A percentile compares a stretch with the other conserved stretches of the same genome.
Conservation (phyloP, 2,113 vertebrate species). For the Cryptomyrus ogoouensis region DNA sequence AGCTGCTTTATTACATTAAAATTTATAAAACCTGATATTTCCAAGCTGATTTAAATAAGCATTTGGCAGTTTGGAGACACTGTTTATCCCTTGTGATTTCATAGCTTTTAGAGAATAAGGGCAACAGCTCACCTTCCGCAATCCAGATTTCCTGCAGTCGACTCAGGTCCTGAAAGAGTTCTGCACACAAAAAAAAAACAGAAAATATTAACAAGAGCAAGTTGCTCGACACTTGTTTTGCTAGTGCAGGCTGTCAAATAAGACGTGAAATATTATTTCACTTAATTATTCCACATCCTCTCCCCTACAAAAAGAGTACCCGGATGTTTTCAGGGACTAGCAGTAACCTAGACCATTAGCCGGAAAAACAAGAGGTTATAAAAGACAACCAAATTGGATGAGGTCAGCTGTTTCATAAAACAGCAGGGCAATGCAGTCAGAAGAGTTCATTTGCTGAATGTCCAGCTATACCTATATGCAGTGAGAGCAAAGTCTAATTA, state of each 20-base stretch:
- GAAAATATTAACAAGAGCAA: not conserved
- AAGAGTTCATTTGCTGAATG: not conserved
- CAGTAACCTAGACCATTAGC: not conserved
- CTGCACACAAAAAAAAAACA: conserved; percentile 48
- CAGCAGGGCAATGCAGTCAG: not conserved
- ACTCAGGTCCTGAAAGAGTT: conserved; percentile 96
- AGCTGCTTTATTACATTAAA: not conserved
- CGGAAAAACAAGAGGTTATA: not conserved
- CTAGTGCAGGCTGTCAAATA: not conserved
- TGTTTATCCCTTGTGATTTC: not conserved
- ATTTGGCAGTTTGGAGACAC: not conserved
- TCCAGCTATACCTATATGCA: not conserved
- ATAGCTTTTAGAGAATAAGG: not conserved
- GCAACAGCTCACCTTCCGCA: conserved; percentile 70
- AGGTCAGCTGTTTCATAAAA: not conserved
- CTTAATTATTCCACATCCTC: not conserved
- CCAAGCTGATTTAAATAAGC: not conserved
- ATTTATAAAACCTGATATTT: not conserved
- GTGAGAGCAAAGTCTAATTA: conserved; percentile 38
- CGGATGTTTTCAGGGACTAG: not conserved
- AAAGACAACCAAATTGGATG: not conserved
- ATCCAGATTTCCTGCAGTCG: conserved; percentile 97
- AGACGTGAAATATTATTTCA: not conserved
- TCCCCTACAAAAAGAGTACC: not conserved
- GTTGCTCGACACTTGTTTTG: not conserved